Conservation (phyloP, 2,113 vertebrate genomes). For the Noctilio leporinus region DNA sequence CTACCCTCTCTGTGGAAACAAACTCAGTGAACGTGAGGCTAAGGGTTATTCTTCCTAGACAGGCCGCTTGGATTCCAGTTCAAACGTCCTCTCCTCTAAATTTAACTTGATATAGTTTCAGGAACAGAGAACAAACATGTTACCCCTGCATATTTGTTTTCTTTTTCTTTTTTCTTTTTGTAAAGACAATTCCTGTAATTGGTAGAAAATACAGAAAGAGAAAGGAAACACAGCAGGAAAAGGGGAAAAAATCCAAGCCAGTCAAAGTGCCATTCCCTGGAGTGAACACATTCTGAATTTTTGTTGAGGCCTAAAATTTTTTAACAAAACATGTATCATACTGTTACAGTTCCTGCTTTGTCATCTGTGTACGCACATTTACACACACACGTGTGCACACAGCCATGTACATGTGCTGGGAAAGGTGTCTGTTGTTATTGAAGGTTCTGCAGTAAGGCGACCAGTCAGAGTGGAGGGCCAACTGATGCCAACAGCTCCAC, state of each 20-base stretch:
- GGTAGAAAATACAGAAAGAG: background rate
- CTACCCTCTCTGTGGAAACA: background rate
- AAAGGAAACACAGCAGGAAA: background rate
- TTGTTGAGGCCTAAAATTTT: background rate
- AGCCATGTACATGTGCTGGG: background rate
- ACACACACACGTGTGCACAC: background rate
- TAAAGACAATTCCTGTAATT: background rate
- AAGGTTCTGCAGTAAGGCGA: background rate
- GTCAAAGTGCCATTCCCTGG: background rate
- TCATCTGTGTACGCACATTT: too few relatives aligned
- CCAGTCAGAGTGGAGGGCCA: background rate
- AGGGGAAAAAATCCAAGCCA: background rate
- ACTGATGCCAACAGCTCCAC: background rate
- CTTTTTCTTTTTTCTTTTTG: background rate
- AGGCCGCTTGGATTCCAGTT: background rate
- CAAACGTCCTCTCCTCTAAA: background rate
- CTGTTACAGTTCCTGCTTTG: background rate
- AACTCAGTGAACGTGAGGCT: background rate
- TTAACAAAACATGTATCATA: background rate
- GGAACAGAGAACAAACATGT: conserved; percentile 13
- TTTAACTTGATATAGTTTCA: conserved; percentile 16
- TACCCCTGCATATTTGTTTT: background rate
- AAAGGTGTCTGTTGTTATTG: background rate
- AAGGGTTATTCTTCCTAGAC: background rate
- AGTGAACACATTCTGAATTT: background rate